phyloP scores from a whole-genome alignment of 2,797 vertebrate genomes.

The Eulemur coronatus region DNA sequence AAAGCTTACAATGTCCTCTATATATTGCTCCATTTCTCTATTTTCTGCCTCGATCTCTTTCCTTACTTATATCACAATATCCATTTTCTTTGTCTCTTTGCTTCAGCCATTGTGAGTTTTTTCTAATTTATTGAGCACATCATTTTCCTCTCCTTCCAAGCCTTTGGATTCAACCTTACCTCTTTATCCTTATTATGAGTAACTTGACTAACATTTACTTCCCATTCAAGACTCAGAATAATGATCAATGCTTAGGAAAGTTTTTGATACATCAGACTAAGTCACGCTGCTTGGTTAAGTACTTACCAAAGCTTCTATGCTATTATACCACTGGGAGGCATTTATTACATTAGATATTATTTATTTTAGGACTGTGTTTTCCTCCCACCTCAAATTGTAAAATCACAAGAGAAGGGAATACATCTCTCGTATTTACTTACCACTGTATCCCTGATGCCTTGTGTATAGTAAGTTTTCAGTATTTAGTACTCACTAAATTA shows the following conservation, averaged over 20 bases:
- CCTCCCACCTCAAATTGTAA: neutral
- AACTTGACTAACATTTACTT: neutral
- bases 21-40: neutral
- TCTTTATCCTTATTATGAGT: neutral
- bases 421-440: no score
- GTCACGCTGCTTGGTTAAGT: neutral
- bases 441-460: neutral
- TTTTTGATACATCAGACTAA: neutral
- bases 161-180: neutral
- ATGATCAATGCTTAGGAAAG: neutral
- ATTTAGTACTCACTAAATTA: neutral
- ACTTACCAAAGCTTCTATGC: neutral
- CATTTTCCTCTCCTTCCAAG: neutral
- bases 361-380: neutral
- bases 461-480: neutral
- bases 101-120: neutral
- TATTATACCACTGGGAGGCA: neutral
- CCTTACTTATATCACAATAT: neutral
- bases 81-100: neutral
- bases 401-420: neutral
- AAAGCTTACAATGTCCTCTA: neutral
- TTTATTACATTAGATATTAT: neutral
- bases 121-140: neutral
- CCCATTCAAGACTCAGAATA: neutral
- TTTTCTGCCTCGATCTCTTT: neutral